Evolutionary conservation across 2,888 invertebrate genomes (phyloP), one percentile per base, ranked within the genome.

Genomic region (Himalopsyche kuldschensis): DNA sequence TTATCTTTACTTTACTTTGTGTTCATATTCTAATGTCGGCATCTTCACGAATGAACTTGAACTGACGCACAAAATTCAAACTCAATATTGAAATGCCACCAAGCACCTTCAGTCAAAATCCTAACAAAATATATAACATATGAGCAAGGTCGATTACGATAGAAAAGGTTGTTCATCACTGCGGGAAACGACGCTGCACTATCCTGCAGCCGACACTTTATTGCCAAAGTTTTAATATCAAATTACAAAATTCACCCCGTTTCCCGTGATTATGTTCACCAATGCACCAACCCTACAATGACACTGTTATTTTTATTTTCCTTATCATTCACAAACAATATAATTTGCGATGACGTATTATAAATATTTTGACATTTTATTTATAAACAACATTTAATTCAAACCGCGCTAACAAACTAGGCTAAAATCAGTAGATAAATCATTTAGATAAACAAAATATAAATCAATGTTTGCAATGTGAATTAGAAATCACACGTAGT

Each of bases 211-310:
- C 46, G 69, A 77, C 83, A 75, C 75, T 81, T 55, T 81, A 83
- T 80, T 81, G 81, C 84, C 78, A 79, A 84, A 84, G 78, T 84
- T 84, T 81, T 78, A 32, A 81, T 81, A 81, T 81, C 81, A 75
- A 69, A 81, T 84, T 84, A 84, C 84, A 24, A 77, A 77, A 78
- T 63, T 78, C 78, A 82, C 55, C 55, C 55, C 24, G 55, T 24
- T 8, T 20, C 55, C 20, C 24, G 55, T 4, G 20, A 55, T 55
- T 55, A 55, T 24, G 20, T 55, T 24, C 6, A 3, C 55, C 20
- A 24, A 55, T 55, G 55, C 55, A 20, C 10, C 20, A 20, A 20
- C 55, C 24, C 24, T 15, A 55, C 20, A 20, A 20, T 20, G 10
- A 24, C 24, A 24, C 6, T 4, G 20, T 2, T 24, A 55, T 20